Percentiles rank a stretch among this genome's conserved stretches.
These are phyloP conservation scores for Electrophaes corylata DNA, from an alignment of 2,888 invertebrate genomes.

Conservation along the genomic window DNA sequence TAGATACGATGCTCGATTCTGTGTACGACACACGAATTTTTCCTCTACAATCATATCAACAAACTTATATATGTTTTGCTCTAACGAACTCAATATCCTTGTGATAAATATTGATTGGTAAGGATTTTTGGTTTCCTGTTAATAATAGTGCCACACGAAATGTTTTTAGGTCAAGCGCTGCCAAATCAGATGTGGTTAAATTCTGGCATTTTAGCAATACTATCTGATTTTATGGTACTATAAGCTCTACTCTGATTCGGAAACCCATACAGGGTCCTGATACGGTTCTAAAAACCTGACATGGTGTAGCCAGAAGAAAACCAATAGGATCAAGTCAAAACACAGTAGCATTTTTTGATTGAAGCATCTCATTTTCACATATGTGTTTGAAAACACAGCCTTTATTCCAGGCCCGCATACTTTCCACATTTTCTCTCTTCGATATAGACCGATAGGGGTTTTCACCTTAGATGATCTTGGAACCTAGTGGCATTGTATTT, in stretches of 20 bases:
- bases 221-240: background rate
- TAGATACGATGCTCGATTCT: constrained; percentile 40
- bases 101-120: background rate
- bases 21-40: constrained; percentile 33
- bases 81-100: constrained; percentile 8
- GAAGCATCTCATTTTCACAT: too few relatives aligned
- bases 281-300: too few relatives aligned
- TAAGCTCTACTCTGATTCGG: too few relatives aligned
- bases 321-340: too few relatives aligned
- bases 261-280: too few relatives aligned
- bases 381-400: background rate
- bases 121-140: background rate
- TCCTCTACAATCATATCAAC: constrained; percentile 28
- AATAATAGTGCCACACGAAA: background rate
- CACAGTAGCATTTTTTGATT: too few relatives aligned
- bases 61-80: constrained; percentile 5
- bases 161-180: background rate
- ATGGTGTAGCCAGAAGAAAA: too few relatives aligned
- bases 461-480: constrained; percentile 11
- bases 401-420: background rate
- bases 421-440: constrained; percentile 1
- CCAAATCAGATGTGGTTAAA: too few relatives aligned
- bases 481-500: constrained; percentile 10
- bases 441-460: constrained; percentile 1
- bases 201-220: background rate